Evolutionary conservation across 23 tunicate genomes (phyloP), one percentile per base, ranked within the genome.

Genomic region (Trididemnum nubilum): DNA sequence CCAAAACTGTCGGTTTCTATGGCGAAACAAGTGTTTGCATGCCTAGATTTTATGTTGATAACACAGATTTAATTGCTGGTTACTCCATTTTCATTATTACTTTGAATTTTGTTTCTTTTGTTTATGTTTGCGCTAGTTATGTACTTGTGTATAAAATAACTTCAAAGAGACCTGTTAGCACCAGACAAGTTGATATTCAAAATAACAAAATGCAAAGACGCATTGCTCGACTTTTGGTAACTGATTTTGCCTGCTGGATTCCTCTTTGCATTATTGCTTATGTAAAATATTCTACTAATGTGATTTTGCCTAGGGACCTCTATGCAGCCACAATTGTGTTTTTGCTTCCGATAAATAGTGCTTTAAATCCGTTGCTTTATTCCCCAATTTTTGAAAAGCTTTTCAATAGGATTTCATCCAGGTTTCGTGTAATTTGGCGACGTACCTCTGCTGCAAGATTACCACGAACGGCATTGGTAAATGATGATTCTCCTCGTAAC

Each of bases 171-270:
- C 44, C 76, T 25, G 76, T 33, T 9, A 9, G 19, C 3, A 70
- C 18, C 15, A 70, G 32, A 12, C 83, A 64, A 64, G 32, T 21
- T 5, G 77, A 34, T 7, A 65, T 4, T 15, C 33, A 65, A 65
- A 64, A 78, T 65, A 15, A 12, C 9, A 31, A 39, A 65, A 63
- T 78, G 77, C 83, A 78, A 29, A 24, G 36, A 27, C 52, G 83
- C 25, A 78, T 78, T 7, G 44, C 57, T 29, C 28, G 52, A 64
- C 26, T 78, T n/a, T 9, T 78, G 7, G 5, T 78, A 26, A 78
- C 83, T 19, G 83, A 78, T 29, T 78, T 78, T 32, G 26, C 64
- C 26, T 78, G 83, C 57, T 78, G 83, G 83, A 40, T 78, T 78
- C 83, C 83, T 9, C 12, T 78, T 28, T 78, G 83, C 38, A 27